Percentiles rank a stretch among this genome's conserved stretches.
Conservation (phyloP, 2,113 vertebrate genomes). For the Aspidoscelis tigris region DNA sequence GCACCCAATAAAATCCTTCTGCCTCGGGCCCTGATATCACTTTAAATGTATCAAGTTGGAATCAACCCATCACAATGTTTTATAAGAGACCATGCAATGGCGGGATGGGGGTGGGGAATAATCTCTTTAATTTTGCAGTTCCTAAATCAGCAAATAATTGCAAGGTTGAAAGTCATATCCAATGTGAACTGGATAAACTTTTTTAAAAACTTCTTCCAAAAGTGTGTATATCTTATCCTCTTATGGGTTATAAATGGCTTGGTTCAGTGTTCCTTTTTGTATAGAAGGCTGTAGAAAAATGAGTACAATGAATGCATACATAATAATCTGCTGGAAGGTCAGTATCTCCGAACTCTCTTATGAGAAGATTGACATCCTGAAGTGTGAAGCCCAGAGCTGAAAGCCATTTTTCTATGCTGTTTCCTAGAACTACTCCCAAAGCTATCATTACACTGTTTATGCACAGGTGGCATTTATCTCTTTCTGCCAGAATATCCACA, state of each 20-base stretch:
- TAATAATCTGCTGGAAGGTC: background rate
- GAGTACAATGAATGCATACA: too few species aligned
- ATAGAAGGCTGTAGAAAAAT: background rate
- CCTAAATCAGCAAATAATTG: background rate
- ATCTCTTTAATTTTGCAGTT: too few species aligned
- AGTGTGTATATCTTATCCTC: too few species aligned
- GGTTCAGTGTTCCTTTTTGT: background rate
- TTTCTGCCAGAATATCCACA: conserved; percentile 25
- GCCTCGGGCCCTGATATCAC: too few species aligned
- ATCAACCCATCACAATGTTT: background rate
- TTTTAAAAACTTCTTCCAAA: too few species aligned
- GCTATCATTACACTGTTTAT: background rate
- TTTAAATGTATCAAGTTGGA: background rate
- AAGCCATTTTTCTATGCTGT: background rate
- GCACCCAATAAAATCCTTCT: background rate
- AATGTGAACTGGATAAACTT: background rate
- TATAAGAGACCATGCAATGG: too few species aligned
- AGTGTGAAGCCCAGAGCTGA: background rate
- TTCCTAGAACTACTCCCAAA: conserved; percentile 21
- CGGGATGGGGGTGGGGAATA: too few species aligned
- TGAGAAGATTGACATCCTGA: background rate
- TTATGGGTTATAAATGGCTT: background rate
- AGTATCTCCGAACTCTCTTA: too few species aligned
- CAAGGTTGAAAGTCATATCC: background rate
- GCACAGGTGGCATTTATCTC: background rate